Evolutionary conservation across 2,888 invertebrate genomes (phyloP).

Genomic region (Lasioglossum lativentre): DNA sequence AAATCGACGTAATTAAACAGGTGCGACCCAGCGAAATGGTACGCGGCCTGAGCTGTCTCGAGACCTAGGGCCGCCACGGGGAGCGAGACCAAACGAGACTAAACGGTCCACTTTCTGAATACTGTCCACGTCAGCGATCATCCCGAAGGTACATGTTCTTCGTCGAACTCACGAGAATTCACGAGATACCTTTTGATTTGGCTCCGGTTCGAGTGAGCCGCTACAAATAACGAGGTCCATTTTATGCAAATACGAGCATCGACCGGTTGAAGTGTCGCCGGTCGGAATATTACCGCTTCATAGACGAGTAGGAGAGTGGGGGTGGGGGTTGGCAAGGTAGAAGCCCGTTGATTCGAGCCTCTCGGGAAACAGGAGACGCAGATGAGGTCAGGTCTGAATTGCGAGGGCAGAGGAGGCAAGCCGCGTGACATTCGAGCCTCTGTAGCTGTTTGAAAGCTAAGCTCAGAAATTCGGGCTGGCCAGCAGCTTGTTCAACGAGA

Average conservation of each 20-base stretch:
- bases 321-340: not conserved
- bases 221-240: constrained; percentile 18
- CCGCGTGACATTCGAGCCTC: constrained; percentile 61
- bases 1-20: no score
- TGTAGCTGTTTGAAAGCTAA: constrained; percentile 53
- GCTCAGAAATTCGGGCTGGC: constrained; percentile 59
- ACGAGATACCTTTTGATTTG: not conserved
- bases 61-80: no score
- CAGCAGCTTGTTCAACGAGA: constrained; percentile 30
- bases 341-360: constrained; percentile 32
- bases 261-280: constrained; percentile 29
- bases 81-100: no score
- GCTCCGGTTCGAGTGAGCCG: not conserved
- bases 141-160: no score
- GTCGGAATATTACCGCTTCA: constrained; percentile 29
- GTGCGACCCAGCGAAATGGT: no score
- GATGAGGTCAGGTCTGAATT: constrained; percentile 53
- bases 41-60: no score
- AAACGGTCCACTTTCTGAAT: no score
- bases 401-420: constrained; percentile 46
- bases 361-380: constrained; percentile 48
- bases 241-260: constrained; percentile 36
- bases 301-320: constrained; percentile 3
- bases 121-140: no score
- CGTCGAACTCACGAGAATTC: no score